A percentile compares a stretch with the other conserved stretches of the same genome.
These are phyloP conservation scores for Epizoanthus fatuus DNA, from an alignment of 92 coral and sea anemone species.

Conservation along the genomic window DNA sequence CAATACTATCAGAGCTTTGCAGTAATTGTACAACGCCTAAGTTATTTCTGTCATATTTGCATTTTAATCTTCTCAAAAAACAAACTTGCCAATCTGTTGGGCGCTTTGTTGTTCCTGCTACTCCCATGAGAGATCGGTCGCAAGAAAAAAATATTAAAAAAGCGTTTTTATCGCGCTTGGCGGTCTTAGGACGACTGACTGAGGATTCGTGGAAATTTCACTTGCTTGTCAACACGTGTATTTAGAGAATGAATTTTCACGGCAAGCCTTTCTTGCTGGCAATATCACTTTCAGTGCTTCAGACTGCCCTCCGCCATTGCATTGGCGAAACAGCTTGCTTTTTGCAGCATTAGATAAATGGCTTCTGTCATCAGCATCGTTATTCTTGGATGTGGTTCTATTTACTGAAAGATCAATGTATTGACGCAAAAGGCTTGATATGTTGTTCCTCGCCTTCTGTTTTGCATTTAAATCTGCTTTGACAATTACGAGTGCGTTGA, in stretches of 20 bases:
- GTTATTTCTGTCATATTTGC: conserved; percentile 13
- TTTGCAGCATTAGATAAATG: conserved; percentile 23
- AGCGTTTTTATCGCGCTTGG: conserved; percentile 18
- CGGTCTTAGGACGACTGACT: conserved; percentile 19
- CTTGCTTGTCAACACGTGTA: conserved; percentile 34
- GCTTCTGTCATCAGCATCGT: conserved; percentile 27
- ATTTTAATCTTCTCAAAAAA: conserved; percentile 9
- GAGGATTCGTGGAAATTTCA: conserved; percentile 1
- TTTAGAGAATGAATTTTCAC: conserved; percentile 20
- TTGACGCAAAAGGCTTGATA: conserved; percentile 13
- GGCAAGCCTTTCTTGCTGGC: conserved; percentile 12
- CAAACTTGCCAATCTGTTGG: no score
- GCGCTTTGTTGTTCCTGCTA: no score
- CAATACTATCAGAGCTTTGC: background rate
- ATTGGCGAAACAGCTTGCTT: conserved; percentile 37
- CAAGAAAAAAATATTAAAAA: background rate
- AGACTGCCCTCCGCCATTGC: conserved; percentile 2
- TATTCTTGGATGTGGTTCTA: background rate
- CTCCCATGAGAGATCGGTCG: no score
- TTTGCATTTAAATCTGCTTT: conserved; percentile 15
- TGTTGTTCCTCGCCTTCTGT: conserved; percentile 3
- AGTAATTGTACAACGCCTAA: background rate
- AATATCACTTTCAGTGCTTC: conserved; percentile 27
- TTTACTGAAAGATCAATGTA: conserved; percentile 36
- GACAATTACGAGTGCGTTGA: conserved; percentile 34